Conservation (phyloP, 2,888 invertebrate species). For the Polydrusus pterygomalis region DNA sequence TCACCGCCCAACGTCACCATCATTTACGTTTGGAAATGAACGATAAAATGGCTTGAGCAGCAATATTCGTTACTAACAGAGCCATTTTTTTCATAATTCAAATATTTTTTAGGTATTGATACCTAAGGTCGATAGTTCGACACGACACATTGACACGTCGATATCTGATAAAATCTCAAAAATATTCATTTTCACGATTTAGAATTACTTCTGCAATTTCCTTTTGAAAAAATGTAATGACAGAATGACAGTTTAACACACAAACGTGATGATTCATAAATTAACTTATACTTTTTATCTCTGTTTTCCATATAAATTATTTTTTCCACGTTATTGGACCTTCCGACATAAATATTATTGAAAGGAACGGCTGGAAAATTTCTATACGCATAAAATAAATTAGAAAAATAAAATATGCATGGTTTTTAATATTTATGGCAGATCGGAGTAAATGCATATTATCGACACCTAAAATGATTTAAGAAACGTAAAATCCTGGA, state of each 20-base stretch:
- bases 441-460: neutral
- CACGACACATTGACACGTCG: too few species aligned
- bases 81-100: too few species aligned
- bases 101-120: neutral
- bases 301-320: conserved; percentile 15
- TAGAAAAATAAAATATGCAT: conserved; percentile 18
- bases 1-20: too few species aligned
- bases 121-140: too few species aligned
- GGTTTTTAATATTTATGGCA: conserved; percentile 13
- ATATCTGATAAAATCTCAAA: too few species aligned
- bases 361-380: conserved; percentile 11
- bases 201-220: neutral
- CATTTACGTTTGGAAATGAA: too few species aligned
- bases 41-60: too few species aligned
- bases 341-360: conserved; percentile 14
- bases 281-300: neutral
- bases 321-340: conserved; percentile 12
- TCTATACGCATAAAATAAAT: conserved; percentile 5
- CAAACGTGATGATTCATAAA: neutral
- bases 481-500: too few species aligned
- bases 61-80: too few species aligned
- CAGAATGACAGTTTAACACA: neutral
- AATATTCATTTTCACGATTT: too few species aligned
- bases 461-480: neutral
- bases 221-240: neutral